Conservation (phyloP, 2,888 invertebrate genomes). For the Ditula angustiorana region DNA sequence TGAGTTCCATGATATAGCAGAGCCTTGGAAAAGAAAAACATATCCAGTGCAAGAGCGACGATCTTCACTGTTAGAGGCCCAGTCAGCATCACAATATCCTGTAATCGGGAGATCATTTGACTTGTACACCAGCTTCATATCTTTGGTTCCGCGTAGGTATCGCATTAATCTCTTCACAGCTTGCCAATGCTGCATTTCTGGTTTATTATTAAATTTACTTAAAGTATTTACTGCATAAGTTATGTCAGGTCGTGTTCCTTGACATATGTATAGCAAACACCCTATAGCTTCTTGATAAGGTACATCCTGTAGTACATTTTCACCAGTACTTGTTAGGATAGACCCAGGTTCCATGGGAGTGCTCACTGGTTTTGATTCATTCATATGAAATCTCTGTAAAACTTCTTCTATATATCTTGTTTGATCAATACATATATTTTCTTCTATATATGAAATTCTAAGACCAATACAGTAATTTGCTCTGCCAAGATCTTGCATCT, state of each 20-base stretch:
- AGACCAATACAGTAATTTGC: slow-evolving; percentile 42
- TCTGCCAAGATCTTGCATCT: no score
- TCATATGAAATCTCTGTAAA: slow-evolving; percentile 40
- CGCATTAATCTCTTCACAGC: not conserved
- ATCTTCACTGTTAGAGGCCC: no score
- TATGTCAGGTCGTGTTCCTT: not conserved
- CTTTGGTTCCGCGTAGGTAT: not conserved
- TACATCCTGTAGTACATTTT: slow-evolving; percentile 17
- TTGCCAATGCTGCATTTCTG: not conserved
- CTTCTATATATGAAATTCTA: slow-evolving; percentile 32
- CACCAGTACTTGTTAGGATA: slow-evolving; percentile 29
- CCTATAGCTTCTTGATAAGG: slow-evolving; percentile 32
- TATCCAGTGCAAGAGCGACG: no score
- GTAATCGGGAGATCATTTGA: not conserved
- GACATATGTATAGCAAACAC: not conserved
- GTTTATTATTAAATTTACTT: not conserved
- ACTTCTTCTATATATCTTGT: slow-evolving; percentile 35
- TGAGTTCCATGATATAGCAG: no score
- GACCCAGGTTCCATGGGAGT: slow-evolving; percentile 40
- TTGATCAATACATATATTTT: slow-evolving; percentile 40
- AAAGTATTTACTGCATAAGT: not conserved
- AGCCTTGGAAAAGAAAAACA: no score
- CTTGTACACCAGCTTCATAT: not conserved
- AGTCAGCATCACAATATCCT: no score
- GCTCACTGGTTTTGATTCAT: slow-evolving; percentile 36